Base-by-base conservation (phyloP, 2,888 invertebrate genomes). In the Tupiocoris notatus region DNA sequence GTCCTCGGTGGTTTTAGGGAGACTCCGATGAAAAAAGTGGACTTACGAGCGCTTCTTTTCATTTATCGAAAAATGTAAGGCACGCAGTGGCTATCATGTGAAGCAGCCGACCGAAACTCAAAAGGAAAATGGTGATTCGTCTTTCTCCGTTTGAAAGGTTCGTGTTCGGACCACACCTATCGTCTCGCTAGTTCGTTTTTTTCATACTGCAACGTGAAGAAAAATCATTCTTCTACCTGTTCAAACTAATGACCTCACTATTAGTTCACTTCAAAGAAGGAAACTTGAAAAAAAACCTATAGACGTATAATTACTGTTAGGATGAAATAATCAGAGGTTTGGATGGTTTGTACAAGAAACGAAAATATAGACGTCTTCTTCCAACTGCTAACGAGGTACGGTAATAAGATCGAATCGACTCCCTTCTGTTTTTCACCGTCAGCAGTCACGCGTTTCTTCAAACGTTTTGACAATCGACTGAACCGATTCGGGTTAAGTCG, bases 31-130 rank as follows among this genome's bases (percentile, higher is more conserved):
- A 39, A 39, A 39, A 39, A 39, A 39, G 39, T 39, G 3, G 39
- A 39, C 3, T 3, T 39, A 39, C 39, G 39, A 39, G 39, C 39
- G 39, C 6, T 12, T 39, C 39, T 39, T 39, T 39, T 39, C 39
- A 39, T 12, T 65, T 24, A 65, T 65, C 25, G 65, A 39, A 25
- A 65, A 65, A 65, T 65, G 65, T 65, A 65, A 65, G 25, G 39
- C 65, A 65, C 65, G 65, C 65, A 65, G 25, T 25, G n/a, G 25
- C 65, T n/a, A 65, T 65, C 65, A 65, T 25, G 20, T 65, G 39
- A 25, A 7, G 7, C 65, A 65, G 65, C 39, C 65, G 39, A 39
- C 25, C 65, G 25, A 25, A 65, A 65, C 65, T 24, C 18, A 24
- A 24, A 65, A 39, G 6, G 39, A 25, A 64, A 3, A 39, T 39